Conservation (phyloP, 2,888 invertebrate species). For the Monoplex corrugatus region DNA sequence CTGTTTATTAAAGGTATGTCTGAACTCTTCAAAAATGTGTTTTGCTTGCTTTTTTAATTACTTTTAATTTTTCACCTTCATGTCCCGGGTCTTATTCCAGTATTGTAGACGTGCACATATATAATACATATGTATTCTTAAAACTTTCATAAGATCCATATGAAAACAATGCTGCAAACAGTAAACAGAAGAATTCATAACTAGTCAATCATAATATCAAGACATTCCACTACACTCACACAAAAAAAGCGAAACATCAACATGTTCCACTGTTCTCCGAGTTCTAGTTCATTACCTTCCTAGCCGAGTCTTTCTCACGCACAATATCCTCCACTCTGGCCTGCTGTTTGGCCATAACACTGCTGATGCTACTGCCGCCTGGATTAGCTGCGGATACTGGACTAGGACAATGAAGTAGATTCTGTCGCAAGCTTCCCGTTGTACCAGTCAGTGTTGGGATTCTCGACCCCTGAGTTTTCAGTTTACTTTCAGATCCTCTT, state of each 20-base stretch:
- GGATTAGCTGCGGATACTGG: not conserved
- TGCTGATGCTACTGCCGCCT: not conserved
- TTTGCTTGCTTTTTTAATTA: too few relatives aligned
- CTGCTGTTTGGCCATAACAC: slow-evolving; percentile 39
- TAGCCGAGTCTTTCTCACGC: slow-evolving; percentile 35
- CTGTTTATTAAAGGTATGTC: too few relatives aligned
- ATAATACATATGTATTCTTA: too few relatives aligned
- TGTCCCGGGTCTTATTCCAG: too few relatives aligned
- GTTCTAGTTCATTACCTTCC: slow-evolving; percentile 1
- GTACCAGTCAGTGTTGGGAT: not conserved
- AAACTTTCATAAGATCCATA: too few relatives aligned
- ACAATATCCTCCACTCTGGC: slow-evolving; percentile 38
- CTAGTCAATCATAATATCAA: too few relatives aligned
- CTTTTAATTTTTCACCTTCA: too few relatives aligned
- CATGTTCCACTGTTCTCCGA: not conserved
- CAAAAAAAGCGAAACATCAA: not conserved
- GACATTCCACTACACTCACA: too few relatives aligned
- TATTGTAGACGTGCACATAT: too few relatives aligned
- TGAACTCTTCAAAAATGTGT: too few relatives aligned
- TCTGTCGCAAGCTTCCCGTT: not conserved
- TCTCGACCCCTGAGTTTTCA: slow-evolving; percentile 21
- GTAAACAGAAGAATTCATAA: too few relatives aligned
- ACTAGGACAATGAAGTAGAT: not conserved
- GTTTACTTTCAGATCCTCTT: not conserved
- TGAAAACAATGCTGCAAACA: too few relatives aligned